Evolutionary conservation across 2,797 vertebrate genomes (phyloP).

Genomic region (Trichosurus vulpecula): DNA sequence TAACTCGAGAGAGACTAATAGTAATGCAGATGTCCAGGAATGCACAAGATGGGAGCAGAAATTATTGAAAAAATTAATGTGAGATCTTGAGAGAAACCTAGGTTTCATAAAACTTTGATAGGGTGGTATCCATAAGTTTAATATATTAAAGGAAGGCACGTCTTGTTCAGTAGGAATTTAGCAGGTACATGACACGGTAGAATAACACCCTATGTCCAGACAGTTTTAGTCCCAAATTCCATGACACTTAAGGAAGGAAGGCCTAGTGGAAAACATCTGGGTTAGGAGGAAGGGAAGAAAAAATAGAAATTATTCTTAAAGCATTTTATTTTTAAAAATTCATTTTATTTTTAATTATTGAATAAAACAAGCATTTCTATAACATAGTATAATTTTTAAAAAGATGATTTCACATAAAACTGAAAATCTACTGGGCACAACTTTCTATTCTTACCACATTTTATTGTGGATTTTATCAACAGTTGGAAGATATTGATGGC

Average conservation of each 20-base stretch:
- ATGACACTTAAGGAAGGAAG: neutral
- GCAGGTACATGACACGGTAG: too few relatives aligned
- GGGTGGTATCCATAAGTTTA: neutral
- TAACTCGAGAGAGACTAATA: neutral
- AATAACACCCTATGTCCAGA: neutral
- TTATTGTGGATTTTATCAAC: neutral
- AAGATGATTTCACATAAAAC: too few relatives aligned
- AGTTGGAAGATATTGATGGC: neutral
- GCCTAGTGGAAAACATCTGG: neutral
- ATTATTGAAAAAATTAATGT: neutral
- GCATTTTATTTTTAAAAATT: conserved; percentile 21
- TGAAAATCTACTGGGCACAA: too few relatives aligned
- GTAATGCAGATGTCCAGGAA: neutral
- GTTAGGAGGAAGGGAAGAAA: neutral
- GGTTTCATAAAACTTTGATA: neutral
- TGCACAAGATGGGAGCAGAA: neutral
- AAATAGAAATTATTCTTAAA: conserved; percentile 14
- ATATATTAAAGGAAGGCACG: neutral
- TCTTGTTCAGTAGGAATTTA: neutral
- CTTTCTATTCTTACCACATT: neutral
- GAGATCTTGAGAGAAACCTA: neutral
- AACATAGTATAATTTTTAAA: too few relatives aligned
- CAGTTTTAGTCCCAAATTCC: neutral
- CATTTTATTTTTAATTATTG: neutral
- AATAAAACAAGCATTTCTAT: too few relatives aligned